Base-by-base conservation (phyloP, 2,113 vertebrate genomes). In the Echinops telfairi region DNA sequence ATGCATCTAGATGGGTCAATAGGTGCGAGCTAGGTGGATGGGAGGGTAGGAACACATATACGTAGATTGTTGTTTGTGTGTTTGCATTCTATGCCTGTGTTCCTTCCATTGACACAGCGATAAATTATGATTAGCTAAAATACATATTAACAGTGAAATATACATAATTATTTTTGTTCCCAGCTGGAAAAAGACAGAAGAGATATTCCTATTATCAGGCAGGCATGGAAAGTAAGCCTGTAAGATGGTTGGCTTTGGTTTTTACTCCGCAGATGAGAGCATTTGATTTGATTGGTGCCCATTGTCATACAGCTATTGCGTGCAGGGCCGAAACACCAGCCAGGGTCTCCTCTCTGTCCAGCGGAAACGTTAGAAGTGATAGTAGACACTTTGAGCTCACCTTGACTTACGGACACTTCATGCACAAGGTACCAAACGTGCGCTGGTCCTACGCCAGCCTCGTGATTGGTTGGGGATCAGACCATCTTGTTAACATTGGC, bases 21-120 rank as follows among this genome's bases (percentile, higher is more conserved):
- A 43, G 23, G 6, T 75, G 17, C 43, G 16, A 88, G 9, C 2
- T 29, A 89, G n/a, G 1, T 77, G 53, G 31, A 19, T 71, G 25
- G 11, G 9, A 20, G 68, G 25, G 19, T 71, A 31, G 11, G 6
- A 20, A 8, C 33, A 36, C 36, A 73, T 5, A 73, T 38, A 73
- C 17, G 2, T 31, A 68, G 27, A 31, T 31, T 23, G 66, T 4
- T 66, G 10, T 10, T 6, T 29, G 29, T 66, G 23, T 40, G 3
- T 62, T 93, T 78, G 8, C 14, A 15, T 90, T 68, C 53, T 33
- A 23, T 91, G 40, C 8, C 40, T 83, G 12, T 29, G 47, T 10
- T 75, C 23, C 62, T 93, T 94, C 86, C 22, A 86, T 71, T 91
- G 86, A 78, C 0, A 80, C 11, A 75, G 40, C 29, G 38, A 57